phyloP scores from a whole-genome alignment of 2,888 invertebrate species.

The Zaprionus obscuricornis region DNA sequence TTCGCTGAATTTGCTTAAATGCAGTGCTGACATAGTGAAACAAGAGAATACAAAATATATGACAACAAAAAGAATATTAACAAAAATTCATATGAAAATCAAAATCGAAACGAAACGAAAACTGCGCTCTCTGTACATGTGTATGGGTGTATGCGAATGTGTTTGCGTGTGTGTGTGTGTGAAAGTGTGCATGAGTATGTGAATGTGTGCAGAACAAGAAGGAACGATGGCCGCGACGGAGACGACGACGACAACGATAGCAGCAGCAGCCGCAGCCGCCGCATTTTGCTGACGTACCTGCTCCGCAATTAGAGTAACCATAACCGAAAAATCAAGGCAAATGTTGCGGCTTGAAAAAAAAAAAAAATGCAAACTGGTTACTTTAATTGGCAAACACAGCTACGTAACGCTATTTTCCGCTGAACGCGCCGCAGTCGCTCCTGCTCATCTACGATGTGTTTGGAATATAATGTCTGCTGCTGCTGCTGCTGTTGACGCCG shows the following conservation, averaged over 20 bases:
- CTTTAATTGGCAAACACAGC: conserved; percentile 57
- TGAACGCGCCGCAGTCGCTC: conserved; percentile 37
- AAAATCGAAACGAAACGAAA: conserved; percentile 48
- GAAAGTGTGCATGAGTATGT: conserved; percentile 54
- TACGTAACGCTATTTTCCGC: conserved; percentile 72
- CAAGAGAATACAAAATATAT: conserved; percentile 51
- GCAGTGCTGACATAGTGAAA: conserved; percentile 59
- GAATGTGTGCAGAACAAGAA: conserved; percentile 45
- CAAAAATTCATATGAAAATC: conserved; percentile 44
- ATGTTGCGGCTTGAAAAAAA: conserved; percentile 37
- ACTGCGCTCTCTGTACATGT: conserved; percentile 44
- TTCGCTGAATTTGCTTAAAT: conserved; percentile 50
- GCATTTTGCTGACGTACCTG: conserved; percentile 68
- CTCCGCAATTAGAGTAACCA: conserved; percentile 66
- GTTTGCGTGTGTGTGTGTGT: conserved; percentile 15
- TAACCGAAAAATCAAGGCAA: conserved; percentile 60
- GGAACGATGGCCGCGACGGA: conserved; percentile 56
- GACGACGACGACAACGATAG: conserved; percentile 7
- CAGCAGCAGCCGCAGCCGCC: conserved; percentile 29
- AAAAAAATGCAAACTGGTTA: conserved; percentile 72
- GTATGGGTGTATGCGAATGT: conserved; percentile 24
- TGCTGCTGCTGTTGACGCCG: background rate
- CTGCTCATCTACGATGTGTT: conserved; percentile 56
- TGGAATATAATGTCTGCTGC: conserved; percentile 43
- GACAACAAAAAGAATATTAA: conserved; percentile 34